Evolutionary conservation across 2,888 invertebrate species (phyloP), one percentile per base, ranked within the genome.

Genomic region (Uropetala carovei): DNA sequence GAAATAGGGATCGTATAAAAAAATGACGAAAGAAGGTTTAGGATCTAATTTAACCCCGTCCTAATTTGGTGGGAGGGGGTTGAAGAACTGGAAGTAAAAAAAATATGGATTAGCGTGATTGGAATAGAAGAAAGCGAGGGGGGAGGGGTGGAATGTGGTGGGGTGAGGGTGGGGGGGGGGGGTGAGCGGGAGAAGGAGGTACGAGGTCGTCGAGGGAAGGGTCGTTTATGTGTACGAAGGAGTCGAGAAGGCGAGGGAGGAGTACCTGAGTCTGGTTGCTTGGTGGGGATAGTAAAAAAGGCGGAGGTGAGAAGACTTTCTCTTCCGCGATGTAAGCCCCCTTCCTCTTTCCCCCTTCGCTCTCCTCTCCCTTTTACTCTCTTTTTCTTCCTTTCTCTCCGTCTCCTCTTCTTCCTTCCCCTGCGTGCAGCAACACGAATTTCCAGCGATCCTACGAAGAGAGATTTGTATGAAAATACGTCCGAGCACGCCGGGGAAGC

Each of bases 271-370:
- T 75, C 75, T 22, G 43, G 64, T 13, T 30, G 43, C n/a, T 43
- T 43, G 8, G 60, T 82, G 7, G 82, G 18, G 18, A 56, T 43
- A 83, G 18, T 64, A 89, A 68, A 43, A n/a, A 60, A 64, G 64
- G 27, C 68, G n/a, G 75, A 75, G 64, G 89, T 68, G 89, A 89
- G 89, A 89, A 89, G 89, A 89, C 89, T 89, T 89, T 89, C 89
- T 89, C 89, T 89, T 89, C 89, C 89, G 89, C 89, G 89, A 64
- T 89, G 89, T 68, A 60, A 64, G 18, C 64, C 64, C 89, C 18
- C 64, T 64, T 43, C 89, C 64, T 89, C 64, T 89, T 60, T 60
- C 18, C 27, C 82, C 43, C 30, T 60, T 85, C 22, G 58, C 18
- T 85, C 22, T 14, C 11, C 58, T 86, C 59, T 86, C 85, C 60